A percentile compares a stretch with the other conserved stretches of the same genome.
Conservation (phyloP, 1,140 invertebrate species). For the Drosophila nebulosa region DNA sequence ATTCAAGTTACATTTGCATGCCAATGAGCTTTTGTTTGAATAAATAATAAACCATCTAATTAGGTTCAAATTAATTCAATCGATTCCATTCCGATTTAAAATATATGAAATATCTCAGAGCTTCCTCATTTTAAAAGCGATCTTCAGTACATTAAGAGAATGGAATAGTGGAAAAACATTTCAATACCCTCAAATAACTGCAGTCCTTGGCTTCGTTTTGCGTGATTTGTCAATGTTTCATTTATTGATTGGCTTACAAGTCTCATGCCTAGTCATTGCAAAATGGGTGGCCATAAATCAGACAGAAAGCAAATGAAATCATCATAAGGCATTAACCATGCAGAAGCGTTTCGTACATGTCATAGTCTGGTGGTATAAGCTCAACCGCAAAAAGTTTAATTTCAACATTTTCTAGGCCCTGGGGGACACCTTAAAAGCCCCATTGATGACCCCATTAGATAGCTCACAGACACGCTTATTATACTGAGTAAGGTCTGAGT, state of each 20-base stretch:
- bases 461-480: conserved; percentile 36
- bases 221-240: not conserved
- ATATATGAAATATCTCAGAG: too few species aligned
- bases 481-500: conserved; percentile 24
- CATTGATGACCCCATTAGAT: conserved; percentile 58
- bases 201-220: not conserved
- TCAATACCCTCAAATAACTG: too few species aligned
- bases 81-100: not conserved
- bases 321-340: not conserved
- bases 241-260: not conserved
- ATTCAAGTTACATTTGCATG: not conserved
- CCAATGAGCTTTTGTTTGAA: conserved; percentile 1
- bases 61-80: not conserved
- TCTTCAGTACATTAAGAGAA: not conserved
- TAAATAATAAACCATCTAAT: conserved; percentile 19
- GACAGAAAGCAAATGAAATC: not conserved
- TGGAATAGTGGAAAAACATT: not conserved
- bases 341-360: not conserved
- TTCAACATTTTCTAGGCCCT: not conserved
- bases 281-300: not conserved
- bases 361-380: not conserved
- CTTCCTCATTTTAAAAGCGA: too few species aligned
- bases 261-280: not conserved
- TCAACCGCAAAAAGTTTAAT: conserved; percentile 16
- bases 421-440: not conserved